Evolutionary conservation across 2,113 vertebrate genomes (phyloP).

Genomic region (Labrus mixtus): DNA sequence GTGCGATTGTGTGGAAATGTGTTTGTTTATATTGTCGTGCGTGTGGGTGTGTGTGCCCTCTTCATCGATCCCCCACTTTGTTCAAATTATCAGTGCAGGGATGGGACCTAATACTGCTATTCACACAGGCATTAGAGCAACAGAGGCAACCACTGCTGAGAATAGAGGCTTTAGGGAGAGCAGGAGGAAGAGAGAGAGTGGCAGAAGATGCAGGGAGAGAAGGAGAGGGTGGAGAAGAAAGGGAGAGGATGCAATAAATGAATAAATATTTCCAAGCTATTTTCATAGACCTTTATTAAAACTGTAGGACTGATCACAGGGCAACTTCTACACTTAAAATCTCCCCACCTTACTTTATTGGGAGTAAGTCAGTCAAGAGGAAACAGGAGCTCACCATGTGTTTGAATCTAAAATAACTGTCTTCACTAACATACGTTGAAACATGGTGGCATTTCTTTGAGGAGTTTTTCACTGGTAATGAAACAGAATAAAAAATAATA

Average conservation of each 20-base stretch:
- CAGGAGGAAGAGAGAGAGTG: slow-evolving; percentile 19
- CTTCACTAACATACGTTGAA: neutral
- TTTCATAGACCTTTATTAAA: slow-evolving; percentile 20
- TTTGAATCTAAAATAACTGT: neutral
- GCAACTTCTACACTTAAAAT: neutral
- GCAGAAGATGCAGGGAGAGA: slow-evolving; percentile 24
- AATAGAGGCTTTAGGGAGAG: slow-evolving; percentile 19
- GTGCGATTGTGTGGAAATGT: slow-evolving; percentile 40
- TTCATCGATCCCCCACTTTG: slow-evolving; percentile 75
- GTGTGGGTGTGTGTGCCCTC: slow-evolving; percentile 48
- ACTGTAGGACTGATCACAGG: slow-evolving; percentile 1
- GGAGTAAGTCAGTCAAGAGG: neutral
- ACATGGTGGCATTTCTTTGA: neutral
- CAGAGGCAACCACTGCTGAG: slow-evolving; percentile 46
- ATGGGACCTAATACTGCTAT: slow-evolving; percentile 71
- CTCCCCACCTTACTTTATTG: neutral
- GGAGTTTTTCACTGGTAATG: neutral
- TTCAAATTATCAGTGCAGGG: slow-evolving; percentile 76
- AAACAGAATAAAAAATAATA: neutral
- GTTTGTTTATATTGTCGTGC: slow-evolving; percentile 62
- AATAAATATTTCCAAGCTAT: slow-evolving; percentile 15
- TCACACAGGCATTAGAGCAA: slow-evolving; percentile 68
- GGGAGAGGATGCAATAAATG: slow-evolving; percentile 28
- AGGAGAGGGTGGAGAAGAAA: neutral
- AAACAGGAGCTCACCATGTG: neutral